Evolutionary conservation across 2,888 invertebrate genomes (phyloP).

Genomic region (Tridacna crocea): DNA sequence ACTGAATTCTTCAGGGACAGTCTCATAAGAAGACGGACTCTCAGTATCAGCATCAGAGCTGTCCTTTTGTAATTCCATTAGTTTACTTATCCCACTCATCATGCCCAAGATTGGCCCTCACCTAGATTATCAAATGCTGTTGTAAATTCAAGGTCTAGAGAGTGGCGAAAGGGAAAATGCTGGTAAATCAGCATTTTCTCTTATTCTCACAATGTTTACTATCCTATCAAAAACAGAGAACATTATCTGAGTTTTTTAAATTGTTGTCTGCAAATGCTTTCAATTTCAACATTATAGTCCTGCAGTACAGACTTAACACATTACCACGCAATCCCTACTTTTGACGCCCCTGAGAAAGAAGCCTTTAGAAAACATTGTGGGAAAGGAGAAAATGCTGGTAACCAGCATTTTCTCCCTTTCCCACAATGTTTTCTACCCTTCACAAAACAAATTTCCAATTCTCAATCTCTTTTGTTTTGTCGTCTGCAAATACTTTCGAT

Average conservation of each 20-base stretch:
- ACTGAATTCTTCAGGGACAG: conserved; percentile 10
- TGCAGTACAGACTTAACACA: too few species aligned
- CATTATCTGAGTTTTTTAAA: too few species aligned
- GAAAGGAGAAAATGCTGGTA: too few species aligned
- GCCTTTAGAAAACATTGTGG: too few species aligned
- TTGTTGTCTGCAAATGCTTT: too few species aligned
- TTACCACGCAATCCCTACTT: neutral
- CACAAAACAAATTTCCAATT: neutral
- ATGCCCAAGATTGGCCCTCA: neutral
- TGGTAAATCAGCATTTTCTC: too few species aligned
- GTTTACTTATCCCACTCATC: conserved; percentile 18
- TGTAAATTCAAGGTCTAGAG: neutral
- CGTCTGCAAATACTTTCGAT: neutral
- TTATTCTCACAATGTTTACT: too few species aligned
- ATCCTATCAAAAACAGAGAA: too few species aligned
- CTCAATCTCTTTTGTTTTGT: neutral
- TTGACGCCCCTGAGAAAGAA: too few species aligned
- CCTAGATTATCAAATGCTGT: neutral
- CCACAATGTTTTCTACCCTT: neutral
- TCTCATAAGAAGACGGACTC: conserved; percentile 18
- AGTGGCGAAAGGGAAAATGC: neutral
- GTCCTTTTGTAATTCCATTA: conserved; percentile 12
- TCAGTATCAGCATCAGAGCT: conserved; percentile 8
- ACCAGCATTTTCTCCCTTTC: neutral
- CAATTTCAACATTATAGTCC: too few species aligned